Evolutionary conservation across 2,888 invertebrate species (phyloP).

Genomic region (Cheilosia variabilis): DNA sequence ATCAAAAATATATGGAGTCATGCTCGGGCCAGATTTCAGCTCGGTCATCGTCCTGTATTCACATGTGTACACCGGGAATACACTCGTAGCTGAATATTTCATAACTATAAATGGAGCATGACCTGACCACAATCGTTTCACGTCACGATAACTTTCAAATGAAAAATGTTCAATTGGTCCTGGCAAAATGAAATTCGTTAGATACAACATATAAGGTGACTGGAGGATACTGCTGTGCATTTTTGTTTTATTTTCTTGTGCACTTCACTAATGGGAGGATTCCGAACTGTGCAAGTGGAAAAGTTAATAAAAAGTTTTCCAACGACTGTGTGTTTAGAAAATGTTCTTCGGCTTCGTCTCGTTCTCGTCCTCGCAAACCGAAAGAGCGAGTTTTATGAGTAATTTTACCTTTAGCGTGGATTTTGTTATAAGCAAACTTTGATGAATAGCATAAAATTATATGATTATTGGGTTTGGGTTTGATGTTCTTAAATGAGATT

Average conservation of each 20-base stretch:
- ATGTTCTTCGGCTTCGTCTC: slow-evolving; percentile 6
- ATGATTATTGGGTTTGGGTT: not conserved
- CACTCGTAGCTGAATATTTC: not conserved
- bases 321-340: slow-evolving; percentile 11
- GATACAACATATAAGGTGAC: not conserved
- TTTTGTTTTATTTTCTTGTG: not conserved
- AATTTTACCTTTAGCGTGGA: slow-evolving; percentile 29
- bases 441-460: slow-evolving; percentile 22
- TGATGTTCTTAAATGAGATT: not conserved
- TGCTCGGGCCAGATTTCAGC: not conserved
- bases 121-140: slow-evolving; percentile 41
- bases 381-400: slow-evolving; percentile 45
- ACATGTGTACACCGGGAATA: not conserved
- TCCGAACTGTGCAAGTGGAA: not conserved
- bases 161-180: slow-evolving; percentile 23
- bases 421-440: slow-evolving; percentile 45
- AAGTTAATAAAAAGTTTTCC: slow-evolving; percentile 13
- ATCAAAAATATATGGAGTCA: slow-evolving; percentile 1
- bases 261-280: not conserved
- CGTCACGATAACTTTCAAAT: slow-evolving; percentile 26
- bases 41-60: not conserved
- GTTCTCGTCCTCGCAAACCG: not conserved
- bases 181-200: slow-evolving; percentile 7
- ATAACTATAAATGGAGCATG: slow-evolving; percentile 23
- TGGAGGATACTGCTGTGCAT: no score